Evolutionary conservation across 35 echinoderm and acorn worm genomes (phyloP).

Genomic region (Lytechinus pictus): DNA sequence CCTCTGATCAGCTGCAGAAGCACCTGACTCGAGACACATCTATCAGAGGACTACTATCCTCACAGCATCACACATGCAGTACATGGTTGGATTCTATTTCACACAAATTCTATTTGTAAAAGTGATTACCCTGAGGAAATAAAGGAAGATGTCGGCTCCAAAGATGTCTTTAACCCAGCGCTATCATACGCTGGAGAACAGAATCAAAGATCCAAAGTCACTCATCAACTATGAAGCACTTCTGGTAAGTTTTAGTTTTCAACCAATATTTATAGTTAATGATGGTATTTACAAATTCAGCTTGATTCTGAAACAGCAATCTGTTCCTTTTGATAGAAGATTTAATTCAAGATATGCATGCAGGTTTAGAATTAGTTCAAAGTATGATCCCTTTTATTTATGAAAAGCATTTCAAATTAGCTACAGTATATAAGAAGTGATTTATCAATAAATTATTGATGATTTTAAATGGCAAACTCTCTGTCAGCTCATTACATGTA

Average conservation of each 20-base stretch:
- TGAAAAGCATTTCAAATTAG: no score
- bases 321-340: no score
- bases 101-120: background rate
- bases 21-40: background rate
- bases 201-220: constrained; percentile 65
- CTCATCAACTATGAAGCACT: constrained; percentile 76
- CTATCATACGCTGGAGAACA: constrained; percentile 67
- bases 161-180: constrained; percentile 43
- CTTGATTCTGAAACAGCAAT: no score
- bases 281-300: no score
- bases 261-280: no score
- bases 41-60: background rate
- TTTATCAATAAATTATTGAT: no score
- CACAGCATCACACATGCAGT: background rate
- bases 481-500: no score
- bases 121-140: background rate
- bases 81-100: background rate
- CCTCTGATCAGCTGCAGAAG: background rate
- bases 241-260: constrained; percentile 59
- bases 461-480: no score
- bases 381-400: no score
- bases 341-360: no score
- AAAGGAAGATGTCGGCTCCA: background rate
- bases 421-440: no score
- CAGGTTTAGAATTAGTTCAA: no score